Evolutionary conservation across 1,140 invertebrate genomes (phyloP).

Genomic region (Zophobas atratus): DNA sequence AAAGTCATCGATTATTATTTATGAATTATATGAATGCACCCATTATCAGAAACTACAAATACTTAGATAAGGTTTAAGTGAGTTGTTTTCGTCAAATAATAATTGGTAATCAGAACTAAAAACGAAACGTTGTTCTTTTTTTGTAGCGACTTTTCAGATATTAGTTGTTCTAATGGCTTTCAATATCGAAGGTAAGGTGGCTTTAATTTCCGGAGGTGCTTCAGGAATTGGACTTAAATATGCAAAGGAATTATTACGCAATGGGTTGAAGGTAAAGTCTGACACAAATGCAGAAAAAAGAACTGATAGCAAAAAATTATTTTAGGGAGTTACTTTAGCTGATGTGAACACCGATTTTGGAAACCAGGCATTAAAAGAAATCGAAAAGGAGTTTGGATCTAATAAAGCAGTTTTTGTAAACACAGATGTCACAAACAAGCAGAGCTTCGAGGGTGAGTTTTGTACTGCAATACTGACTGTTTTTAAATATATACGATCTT

Average conservation of each 20-base stretch:
- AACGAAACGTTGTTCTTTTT: too few relatives aligned
- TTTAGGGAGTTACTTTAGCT: slow-evolving; percentile 59
- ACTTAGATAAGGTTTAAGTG: too few relatives aligned
- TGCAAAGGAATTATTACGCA: slow-evolving; percentile 64
- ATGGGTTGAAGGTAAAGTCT: slow-evolving; percentile 64
- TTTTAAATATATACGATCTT: not conserved
- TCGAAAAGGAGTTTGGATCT: slow-evolving; percentile 59
- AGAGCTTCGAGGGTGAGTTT: slow-evolving; percentile 59
- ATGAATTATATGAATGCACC: too few relatives aligned
- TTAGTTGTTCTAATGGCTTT: slow-evolving; percentile 23
- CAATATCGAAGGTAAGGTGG: slow-evolving; percentile 65
- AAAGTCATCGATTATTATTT: too few relatives aligned
- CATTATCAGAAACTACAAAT: too few relatives aligned
- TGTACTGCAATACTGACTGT: not conserved
- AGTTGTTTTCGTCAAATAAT: too few relatives aligned
- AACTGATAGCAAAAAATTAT: not conserved
- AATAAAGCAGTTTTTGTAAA: slow-evolving; percentile 56
- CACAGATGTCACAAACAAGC: slow-evolving; percentile 54
- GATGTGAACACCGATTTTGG: slow-evolving; percentile 57
- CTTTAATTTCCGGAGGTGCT: slow-evolving; percentile 68
- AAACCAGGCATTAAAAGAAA: slow-evolving; percentile 45
- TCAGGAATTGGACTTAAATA: slow-evolving; percentile 68
- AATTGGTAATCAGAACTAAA: too few relatives aligned
- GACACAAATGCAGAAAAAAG: not conserved
- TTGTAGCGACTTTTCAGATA: too few relatives aligned